Base-by-base conservation (phyloP, 1,140 invertebrate species). In the Glossosoma conforme region DNA sequence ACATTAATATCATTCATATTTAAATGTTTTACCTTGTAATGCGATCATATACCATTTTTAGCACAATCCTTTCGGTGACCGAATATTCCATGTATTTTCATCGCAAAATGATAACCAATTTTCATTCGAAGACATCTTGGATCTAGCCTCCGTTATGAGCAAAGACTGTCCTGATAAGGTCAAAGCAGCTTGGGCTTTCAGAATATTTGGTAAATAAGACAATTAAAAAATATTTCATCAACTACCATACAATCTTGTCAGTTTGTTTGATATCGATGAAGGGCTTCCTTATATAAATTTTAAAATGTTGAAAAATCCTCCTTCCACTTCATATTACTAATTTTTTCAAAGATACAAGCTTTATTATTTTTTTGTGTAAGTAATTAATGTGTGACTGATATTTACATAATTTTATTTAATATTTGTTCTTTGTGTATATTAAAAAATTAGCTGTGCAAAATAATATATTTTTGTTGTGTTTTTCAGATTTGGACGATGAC, bases 141-240 rank as follows among this genome's bases (percentile, higher is more conserved):
- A 89, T 66, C 69, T 88, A 56, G 85, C 78, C 55, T 87, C 85
- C 1, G 84, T 81, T 2, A 84, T 89, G 71, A 84, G 81, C 21
- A 70, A 80, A 30, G 75, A 81, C 48, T 85, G 85, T 52, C 85
- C 86, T 0, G 60, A 75, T 11, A 73, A 79, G 24, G 76, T 86
- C 4, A 89, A 87, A 66, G 78, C 85, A 9, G 66, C 70, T 6
- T 89, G 87, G 79, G 86, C 85, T n/a, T 89, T 89, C 62, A 75
- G 74, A 65, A 80, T 90, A 49, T 89, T 83, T 63, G 86, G 86
- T 86, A 70, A 66, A 58, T 63, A n/a, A n/a, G n/a, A n/a, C n/a
- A n/a, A n/a, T 38, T 17, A 14, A 38, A 10, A 38, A 17, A n/a
- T 17, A 9, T 38, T 38, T 38, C 11, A 10, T 14, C n/a, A n/a